These are phyloP conservation scores for Pocillopora verrucosa DNA, from an alignment of 64 coral and sea anemone species.

Conservation along the genomic window DNA sequence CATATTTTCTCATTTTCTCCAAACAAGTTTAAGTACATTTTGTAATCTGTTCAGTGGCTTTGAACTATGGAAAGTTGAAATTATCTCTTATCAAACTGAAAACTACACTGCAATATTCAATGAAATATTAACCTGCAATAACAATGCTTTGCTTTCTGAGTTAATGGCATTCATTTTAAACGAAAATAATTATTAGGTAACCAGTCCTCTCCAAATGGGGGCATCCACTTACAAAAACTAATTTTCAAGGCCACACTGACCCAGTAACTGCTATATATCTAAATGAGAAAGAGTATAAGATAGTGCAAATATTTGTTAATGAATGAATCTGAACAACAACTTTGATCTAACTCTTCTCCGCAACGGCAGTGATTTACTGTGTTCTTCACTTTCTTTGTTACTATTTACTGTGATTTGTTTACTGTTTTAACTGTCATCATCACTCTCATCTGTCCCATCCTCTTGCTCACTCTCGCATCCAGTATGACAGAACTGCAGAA, in stretches of 20 bases:
- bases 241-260: too few relatives aligned
- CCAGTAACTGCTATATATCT: too few relatives aligned
- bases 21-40: too few relatives aligned
- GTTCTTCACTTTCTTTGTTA: slow-evolving; percentile 43
- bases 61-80: too few relatives aligned
- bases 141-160: too few relatives aligned
- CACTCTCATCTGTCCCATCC: slow-evolving; percentile 34
- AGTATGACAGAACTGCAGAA: slow-evolving; percentile 40
- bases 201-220: background rate
- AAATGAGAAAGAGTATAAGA: too few relatives aligned
- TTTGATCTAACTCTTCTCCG: slow-evolving; percentile 31
- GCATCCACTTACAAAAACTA: background rate
- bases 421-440: slow-evolving; percentile 33
- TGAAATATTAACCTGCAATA: too few relatives aligned
- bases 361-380: slow-evolving; percentile 37
- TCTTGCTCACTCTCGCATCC: slow-evolving; percentile 21
- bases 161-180: background rate
- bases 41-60: too few relatives aligned
- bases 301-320: too few relatives aligned
- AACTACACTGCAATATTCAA: too few relatives aligned
- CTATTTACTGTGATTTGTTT: slow-evolving; percentile 56
- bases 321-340: slow-evolving; percentile 25
- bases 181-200: background rate
- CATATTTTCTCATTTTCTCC: too few relatives aligned
- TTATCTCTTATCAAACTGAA: too few relatives aligned